Conservation (phyloP, 2,797 vertebrate species). For the Morelia viridis region DNA sequence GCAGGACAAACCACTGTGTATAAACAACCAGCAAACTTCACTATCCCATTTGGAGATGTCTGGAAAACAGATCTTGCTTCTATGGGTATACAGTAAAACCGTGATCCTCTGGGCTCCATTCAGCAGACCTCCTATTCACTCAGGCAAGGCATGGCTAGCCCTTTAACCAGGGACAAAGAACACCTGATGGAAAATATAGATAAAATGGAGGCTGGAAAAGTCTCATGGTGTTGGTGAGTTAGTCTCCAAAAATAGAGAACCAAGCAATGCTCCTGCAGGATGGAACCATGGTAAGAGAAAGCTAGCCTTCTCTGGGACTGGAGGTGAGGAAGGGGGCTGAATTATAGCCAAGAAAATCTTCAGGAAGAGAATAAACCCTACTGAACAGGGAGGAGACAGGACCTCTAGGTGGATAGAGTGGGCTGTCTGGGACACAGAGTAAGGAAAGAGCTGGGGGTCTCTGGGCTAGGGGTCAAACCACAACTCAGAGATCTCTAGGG, state of each 20-base stretch:
- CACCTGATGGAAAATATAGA: not conserved
- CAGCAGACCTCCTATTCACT: not conserved
- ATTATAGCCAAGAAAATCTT: not conserved
- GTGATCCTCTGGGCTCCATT: not conserved
- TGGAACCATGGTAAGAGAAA: too few relatives aligned
- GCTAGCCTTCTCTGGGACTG: not conserved
- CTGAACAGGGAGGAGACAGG: not conserved
- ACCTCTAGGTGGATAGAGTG: not conserved
- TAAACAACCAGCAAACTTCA: not conserved
- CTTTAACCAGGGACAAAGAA: not conserved
- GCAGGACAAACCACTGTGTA: not conserved
- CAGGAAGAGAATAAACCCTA: not conserved
- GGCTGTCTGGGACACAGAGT: not conserved
- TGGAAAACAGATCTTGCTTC: not conserved
- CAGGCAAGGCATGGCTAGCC: not conserved
- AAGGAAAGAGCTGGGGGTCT: not conserved
- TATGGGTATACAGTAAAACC: not conserved
- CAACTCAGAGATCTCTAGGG: not conserved
- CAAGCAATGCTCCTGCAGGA: not conserved
- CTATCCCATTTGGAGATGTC: not conserved
- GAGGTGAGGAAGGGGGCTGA: not conserved
- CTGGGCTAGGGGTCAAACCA: too few relatives aligned
- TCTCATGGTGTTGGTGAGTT: not conserved
- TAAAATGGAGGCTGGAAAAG: not conserved
- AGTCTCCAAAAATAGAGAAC: not conserved